phyloP scores from a whole-genome alignment of 2,888 invertebrate genomes.

The Tricholauxania praeusta region DNA sequence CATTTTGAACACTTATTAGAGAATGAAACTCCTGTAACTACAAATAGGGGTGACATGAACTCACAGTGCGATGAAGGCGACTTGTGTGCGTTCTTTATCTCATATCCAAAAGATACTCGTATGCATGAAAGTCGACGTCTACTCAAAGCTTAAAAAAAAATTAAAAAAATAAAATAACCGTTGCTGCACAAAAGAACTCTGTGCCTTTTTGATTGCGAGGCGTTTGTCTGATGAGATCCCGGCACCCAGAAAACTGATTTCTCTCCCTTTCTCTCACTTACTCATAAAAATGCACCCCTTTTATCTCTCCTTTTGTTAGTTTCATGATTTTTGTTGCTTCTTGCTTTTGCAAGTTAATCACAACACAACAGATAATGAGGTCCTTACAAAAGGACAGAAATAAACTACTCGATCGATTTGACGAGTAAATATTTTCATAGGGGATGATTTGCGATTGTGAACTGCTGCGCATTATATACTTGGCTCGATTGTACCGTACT shows the following conservation, averaged over 20 bases:
- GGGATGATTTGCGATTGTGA: constrained; percentile 36
- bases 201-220: constrained; percentile 66
- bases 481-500: constrained; percentile 2
- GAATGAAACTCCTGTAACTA: not conserved
- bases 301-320: constrained; percentile 43
- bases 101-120: not conserved
- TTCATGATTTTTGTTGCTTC: constrained; percentile 45
- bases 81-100: constrained; percentile 1
- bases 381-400: constrained; percentile 25
- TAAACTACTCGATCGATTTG: constrained; percentile 15
- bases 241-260: constrained; percentile 57
- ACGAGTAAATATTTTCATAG: constrained; percentile 38
- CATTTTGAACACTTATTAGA: not conserved
- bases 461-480: constrained; percentile 2
- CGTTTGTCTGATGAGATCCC: constrained; percentile 64
- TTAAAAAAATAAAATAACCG: constrained; percentile 3
- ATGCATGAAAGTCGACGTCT: no score
- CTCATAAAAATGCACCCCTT: not conserved
- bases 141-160: constrained; percentile 1
- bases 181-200: constrained; percentile 32
- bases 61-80: constrained; percentile 8
- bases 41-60: not conserved
- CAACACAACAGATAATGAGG: constrained; percentile 50
- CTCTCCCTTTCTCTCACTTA: not conserved
- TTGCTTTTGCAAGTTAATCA: constrained; percentile 61